Base-by-base conservation (phyloP, 2,797 vertebrate genomes). In the Pempheris klunzingeri region DNA sequence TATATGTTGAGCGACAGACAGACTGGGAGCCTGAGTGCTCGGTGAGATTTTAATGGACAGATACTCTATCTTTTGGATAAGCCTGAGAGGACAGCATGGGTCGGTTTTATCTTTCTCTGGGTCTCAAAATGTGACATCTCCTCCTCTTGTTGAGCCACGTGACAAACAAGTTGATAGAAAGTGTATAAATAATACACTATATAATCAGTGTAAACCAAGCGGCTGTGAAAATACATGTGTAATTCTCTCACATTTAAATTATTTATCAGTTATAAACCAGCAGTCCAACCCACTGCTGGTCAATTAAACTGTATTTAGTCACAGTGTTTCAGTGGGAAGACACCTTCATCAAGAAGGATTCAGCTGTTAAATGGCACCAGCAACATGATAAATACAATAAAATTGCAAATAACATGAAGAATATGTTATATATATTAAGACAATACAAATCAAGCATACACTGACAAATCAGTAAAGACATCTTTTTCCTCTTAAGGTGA, bases 21-120 rank as follows among this genome's bases (percentile, higher is more conserved):
- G 78, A 66, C 46, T 26, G 30, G 49, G 67, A 71, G 22, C 50
- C 47, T 50, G 59, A 82, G 73, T 47, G 47, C 74, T 74, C 47
- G 18, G 32, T 32, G 72, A 74, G 58, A 60, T 39, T 71, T 67
- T 58, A 77, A 77, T 59, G 50, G 77, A 55, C 60, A 65, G 85
- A 85, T 66, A 82, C 28, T 69, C 24, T 88, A 78, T 87, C 86
- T 65, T 28, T 8, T 67, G 61, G 84, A 85, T 88, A 88, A 82
- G 75, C 62, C 41, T 9, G 43, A 74, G 58, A 63, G 54, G 41
- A 78, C 22, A 47, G 24, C 24, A 1, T n/a, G 9, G 22, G 24
- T 5, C 14, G 3, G 22, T 47, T 76, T 80, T 81, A 63, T 83
- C 36, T 47, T 46, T 71, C 44, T 72, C 58, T 49, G 20, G 22